Base-by-base conservation (phyloP, 2,888 invertebrate genomes). In the Orthosia cruda region DNA sequence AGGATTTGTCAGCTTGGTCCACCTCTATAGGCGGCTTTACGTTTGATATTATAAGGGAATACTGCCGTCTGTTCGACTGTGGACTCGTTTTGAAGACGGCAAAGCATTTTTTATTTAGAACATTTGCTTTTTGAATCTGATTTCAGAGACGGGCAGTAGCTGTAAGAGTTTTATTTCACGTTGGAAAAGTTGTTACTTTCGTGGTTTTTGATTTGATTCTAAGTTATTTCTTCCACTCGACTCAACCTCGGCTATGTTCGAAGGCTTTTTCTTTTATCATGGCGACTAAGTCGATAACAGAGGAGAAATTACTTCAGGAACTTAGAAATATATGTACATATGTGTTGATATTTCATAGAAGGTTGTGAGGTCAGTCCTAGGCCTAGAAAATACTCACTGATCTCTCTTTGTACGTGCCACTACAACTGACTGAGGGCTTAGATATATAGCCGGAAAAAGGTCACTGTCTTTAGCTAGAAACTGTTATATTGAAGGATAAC, bases 1-100 rank as follows among this genome's bases (percentile, higher is more conserved):
- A 76, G 77, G 87, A 87, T 87, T 87, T 87, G 87, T 87, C 86
- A 82, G 76, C 71, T 69, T 76, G 70, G 87, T 64, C 81, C 78
- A 81, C 67, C 74, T 87, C 86, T 80, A 76, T 81, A 75, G 81
- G 50, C 50, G 77, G 81, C 67, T 85, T 85, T 81, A 18, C 77
- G 67, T 80, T 80, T 85, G 74, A 84, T 84, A 82, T 84, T 75
- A 74, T 84, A 79, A 84, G 75, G 74, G 80, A 86, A 85, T 78
- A 74, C 65, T 75, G 57, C 65, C 47, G 63, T 59, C 40, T 58
- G 61, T 70, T 58, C 47, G 65, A 63, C 58, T 47, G 20, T 2
- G 16, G 26, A 64, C 26, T 26, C 71, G 62, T 59, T 84, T 71
- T 54, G 58, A 63, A 32, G 55, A 45, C 12, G 32, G 55, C 32